These are phyloP conservation scores for Mesorhabditis sp. DNA, from an alignment of 2,888 invertebrate genomes.

Conservation along the genomic window DNA sequence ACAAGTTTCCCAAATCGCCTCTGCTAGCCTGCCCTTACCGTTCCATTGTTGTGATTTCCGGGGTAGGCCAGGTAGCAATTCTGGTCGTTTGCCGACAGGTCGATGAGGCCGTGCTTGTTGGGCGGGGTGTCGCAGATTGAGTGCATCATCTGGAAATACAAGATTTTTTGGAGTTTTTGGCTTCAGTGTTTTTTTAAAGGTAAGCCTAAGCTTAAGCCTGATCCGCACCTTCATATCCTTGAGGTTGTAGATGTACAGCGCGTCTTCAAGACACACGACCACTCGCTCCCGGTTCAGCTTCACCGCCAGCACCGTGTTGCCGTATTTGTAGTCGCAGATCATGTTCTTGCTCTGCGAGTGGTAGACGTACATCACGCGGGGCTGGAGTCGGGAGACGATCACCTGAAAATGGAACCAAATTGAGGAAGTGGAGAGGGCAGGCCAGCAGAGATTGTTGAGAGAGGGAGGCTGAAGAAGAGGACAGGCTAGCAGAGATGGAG, in stretches of 20 bases:
- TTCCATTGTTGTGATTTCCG: slow-evolving; percentile 63
- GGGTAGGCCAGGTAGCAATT: slow-evolving; percentile 94
- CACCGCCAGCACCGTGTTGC: slow-evolving; percentile 90
- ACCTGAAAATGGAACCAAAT: neutral
- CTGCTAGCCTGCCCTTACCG: slow-evolving; percentile 21
- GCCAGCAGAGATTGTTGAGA: no score
- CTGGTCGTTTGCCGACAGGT: slow-evolving; percentile 65
- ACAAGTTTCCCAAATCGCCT: no score
- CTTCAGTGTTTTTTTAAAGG: neutral
- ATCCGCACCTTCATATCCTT: slow-evolving; percentile 59
- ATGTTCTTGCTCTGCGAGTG: slow-evolving; percentile 75
- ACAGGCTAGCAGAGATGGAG: no score
- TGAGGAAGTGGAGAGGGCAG: no score
- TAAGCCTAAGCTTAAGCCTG: no score
- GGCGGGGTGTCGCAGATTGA: slow-evolving; percentile 96
- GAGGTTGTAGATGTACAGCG: slow-evolving; percentile 95
- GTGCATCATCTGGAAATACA: slow-evolving; percentile 70
- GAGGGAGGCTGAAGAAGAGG: no score
- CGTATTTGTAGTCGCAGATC: slow-evolving; percentile 91
- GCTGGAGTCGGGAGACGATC: slow-evolving; percentile 63
- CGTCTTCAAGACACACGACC: slow-evolving; percentile 94
- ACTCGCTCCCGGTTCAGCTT: slow-evolving; percentile 91
- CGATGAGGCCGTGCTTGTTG: slow-evolving; percentile 74
- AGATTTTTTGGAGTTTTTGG: slow-evolving; percentile 58
- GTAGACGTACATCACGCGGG: slow-evolving; percentile 86